Conservation (phyloP, 2,113 vertebrate genomes). For the Onychostruthus taczanowskii region DNA sequence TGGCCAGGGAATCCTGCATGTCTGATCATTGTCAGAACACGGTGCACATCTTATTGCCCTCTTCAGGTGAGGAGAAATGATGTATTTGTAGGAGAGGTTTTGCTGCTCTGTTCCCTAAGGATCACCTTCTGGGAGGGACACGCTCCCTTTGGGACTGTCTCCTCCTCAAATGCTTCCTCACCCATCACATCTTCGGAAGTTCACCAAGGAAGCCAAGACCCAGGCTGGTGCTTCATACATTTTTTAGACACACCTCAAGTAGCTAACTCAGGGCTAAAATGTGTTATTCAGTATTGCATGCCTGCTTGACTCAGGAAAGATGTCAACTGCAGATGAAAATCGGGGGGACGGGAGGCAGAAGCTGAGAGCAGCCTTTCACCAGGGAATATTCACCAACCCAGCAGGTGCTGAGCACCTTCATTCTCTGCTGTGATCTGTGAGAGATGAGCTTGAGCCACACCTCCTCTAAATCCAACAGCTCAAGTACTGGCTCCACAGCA, state of each 20-base stretch:
- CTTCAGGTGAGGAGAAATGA: background rate
- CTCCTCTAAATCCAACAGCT: background rate
- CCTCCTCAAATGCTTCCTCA: background rate
- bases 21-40: background rate
- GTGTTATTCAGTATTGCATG: background rate
- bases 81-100: background rate
- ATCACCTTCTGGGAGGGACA: background rate
- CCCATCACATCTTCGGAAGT: background rate
- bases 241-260: conserved; percentile 26
- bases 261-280: conserved; percentile 9
- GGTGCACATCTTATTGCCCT: background rate
- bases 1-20: background rate
- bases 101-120: background rate
- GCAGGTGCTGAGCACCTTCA: background rate
- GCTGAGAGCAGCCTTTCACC: background rate
- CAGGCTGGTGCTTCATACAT: background rate
- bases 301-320: background rate
- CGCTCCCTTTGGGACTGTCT: background rate
- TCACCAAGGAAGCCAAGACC: background rate
- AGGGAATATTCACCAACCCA: background rate
- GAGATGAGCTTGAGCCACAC: background rate
- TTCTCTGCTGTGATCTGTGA: background rate
- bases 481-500: background rate
- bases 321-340: background rate
- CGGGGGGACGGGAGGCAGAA: background rate